Percentiles rank a stretch among this genome's conserved stretches.
phyloP scores from a whole-genome alignment of 2,797 vertebrate species.

The Leuciscus waleckii region DNA sequence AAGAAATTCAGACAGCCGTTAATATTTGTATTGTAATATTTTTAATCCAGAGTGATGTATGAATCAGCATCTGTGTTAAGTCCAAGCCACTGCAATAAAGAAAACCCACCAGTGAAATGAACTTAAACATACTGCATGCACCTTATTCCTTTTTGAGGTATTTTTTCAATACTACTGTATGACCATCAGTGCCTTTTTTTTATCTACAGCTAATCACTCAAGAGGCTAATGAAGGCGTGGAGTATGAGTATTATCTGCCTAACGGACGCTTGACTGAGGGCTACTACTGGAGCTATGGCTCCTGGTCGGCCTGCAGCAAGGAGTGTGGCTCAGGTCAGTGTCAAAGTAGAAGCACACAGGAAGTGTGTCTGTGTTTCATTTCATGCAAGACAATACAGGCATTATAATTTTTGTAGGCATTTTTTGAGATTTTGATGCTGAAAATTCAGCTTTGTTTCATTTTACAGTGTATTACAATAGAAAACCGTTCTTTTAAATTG shows the following conservation, averaged over 20 bases:
- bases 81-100: neutral
- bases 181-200: neutral
- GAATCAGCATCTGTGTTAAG: neutral
- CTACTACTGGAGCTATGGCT: constrained; percentile 91
- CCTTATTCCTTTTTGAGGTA: neutral
- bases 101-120: neutral
- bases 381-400: neutral
- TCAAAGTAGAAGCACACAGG: neutral
- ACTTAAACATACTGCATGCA: neutral
- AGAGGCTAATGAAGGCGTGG: constrained; percentile 88
- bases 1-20: too few relatives aligned
- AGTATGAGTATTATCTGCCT: constrained; percentile 89
- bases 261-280: constrained; percentile 70
- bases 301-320: constrained; percentile 89
- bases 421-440: neutral
- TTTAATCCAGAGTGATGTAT: neutral
- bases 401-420: neutral
- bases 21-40: too few relatives aligned
- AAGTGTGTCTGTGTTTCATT: neutral
- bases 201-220: constrained; percentile 89
- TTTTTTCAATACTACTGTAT: neutral
- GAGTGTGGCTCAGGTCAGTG: constrained; percentile 91
- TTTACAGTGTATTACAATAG: neutral
- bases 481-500: neutral
- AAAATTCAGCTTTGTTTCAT: neutral